Evolutionary conservation across 2,113 vertebrate genomes (phyloP).

Genomic region (Myrmecophaga tridactyla): DNA sequence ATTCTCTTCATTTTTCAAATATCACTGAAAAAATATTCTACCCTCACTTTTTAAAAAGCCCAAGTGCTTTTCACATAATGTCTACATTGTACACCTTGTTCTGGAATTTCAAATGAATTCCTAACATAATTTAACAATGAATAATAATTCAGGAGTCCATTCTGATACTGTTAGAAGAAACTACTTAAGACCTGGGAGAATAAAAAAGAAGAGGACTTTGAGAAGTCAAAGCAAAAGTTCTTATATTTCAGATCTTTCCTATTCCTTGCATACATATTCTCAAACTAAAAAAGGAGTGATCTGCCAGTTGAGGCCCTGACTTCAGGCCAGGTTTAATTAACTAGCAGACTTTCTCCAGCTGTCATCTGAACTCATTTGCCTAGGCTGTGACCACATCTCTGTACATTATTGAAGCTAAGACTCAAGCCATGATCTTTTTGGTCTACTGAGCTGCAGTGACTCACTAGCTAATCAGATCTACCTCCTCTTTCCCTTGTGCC

Average conservation of each 20-base stretch:
- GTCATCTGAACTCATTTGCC: constrained; percentile 51
- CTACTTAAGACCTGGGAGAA: constrained; percentile 42
- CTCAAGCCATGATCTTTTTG: constrained; percentile 43
- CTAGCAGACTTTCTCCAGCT: constrained; percentile 42
- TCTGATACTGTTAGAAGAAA: constrained; percentile 39
- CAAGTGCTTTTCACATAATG: constrained; percentile 33
- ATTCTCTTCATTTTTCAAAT: constrained; percentile 59
- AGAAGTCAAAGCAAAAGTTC: constrained; percentile 14
- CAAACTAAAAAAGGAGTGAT: background rate
- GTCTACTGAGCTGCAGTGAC: constrained; percentile 46
- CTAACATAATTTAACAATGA: constrained; percentile 55
- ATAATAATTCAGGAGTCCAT: constrained; percentile 53
- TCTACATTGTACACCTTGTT: background rate
- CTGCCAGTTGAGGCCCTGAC: constrained; percentile 25
- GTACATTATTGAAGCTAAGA: constrained; percentile 41
- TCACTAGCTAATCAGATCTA: constrained; percentile 45
- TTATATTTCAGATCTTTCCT: background rate
- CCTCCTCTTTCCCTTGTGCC: background rate
- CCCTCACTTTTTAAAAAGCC: constrained; percentile 28
- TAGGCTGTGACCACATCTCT: constrained; percentile 48
- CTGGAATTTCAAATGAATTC: constrained; percentile 67
- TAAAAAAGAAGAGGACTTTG: background rate
- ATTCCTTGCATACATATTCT: background rate
- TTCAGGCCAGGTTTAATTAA: constrained; percentile 58
- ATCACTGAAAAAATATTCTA: constrained; percentile 26